Evolutionary conservation across 2,888 invertebrate genomes (phyloP).

Genomic region (Stictocephala bisonia): DNA sequence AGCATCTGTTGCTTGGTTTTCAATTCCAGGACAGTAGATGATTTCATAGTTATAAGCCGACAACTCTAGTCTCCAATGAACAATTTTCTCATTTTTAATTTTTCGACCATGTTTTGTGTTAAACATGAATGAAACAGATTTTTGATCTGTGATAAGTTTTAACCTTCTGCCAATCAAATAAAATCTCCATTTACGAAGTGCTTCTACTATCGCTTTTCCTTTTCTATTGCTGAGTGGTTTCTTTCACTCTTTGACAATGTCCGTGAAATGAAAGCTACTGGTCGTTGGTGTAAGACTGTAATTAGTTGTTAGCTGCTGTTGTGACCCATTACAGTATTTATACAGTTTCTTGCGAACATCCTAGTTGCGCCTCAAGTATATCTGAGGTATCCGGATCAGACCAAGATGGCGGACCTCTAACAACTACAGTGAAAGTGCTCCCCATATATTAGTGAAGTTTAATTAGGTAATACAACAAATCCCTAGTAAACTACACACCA

Average conservation of each 20-base stretch:
- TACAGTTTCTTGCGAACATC: too few relatives aligned
- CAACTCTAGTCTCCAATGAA: constrained; percentile 48
- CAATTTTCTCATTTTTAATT: constrained; percentile 51
- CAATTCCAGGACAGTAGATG: constrained; percentile 51
- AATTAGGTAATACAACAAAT: too few relatives aligned
- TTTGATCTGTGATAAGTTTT: constrained; percentile 41
- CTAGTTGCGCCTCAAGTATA: too few relatives aligned
- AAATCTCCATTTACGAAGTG: constrained; percentile 51
- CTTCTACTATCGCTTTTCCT: constrained; percentile 51
- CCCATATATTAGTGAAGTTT: too few relatives aligned
- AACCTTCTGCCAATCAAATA: constrained; percentile 51
- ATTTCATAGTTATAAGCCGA: constrained; percentile 32
- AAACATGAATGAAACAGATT: constrained; percentile 49
- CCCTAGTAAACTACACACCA: too few relatives aligned
- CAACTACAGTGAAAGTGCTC: too few relatives aligned
- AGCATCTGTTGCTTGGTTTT: constrained; percentile 20
- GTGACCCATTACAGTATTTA: too few relatives aligned
- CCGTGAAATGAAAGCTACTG: constrained; percentile 32
- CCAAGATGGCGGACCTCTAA: too few relatives aligned
- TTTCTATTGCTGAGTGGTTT: constrained; percentile 13
- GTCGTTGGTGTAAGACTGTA: too few relatives aligned
- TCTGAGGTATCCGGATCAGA: too few relatives aligned
- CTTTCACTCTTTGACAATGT: constrained; percentile 14
- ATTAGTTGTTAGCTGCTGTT: too few relatives aligned
- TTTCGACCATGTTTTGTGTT: constrained; percentile 32